phyloP scores from a whole-genome alignment of 1,140 invertebrate genomes.

The Pseudomyrmex gracilis region DNA sequence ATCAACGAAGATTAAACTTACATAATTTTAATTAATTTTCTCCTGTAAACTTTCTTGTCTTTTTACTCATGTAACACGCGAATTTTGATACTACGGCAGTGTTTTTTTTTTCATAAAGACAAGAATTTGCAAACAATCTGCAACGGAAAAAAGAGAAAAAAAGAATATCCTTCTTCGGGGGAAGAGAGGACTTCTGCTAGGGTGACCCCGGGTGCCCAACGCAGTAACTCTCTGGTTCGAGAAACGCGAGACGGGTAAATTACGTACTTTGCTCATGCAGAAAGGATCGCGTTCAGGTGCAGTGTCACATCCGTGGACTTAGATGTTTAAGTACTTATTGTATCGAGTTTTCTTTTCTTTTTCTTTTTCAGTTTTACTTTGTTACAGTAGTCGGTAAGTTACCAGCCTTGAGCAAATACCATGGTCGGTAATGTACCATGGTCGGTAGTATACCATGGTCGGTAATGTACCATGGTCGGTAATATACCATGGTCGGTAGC shows the following conservation, averaged over 20 bases:
- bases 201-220: constrained; percentile 78
- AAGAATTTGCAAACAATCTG: neutral
- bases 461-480: too few relatives aligned
- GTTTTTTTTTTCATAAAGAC: constrained; percentile 9
- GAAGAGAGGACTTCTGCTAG: constrained; percentile 75
- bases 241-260: constrained; percentile 83
- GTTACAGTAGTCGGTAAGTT: too few relatives aligned
- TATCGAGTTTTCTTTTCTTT: too few relatives aligned
- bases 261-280: constrained; percentile 81
- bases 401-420: too few relatives aligned
- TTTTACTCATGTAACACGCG: constrained; percentile 7
- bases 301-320: too few relatives aligned
- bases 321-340: too few relatives aligned
- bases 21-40: neutral
- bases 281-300: constrained; percentile 78
- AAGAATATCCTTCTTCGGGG: constrained; percentile 10
- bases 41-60: neutral
- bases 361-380: too few relatives aligned
- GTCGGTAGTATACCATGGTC: too few relatives aligned
- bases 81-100: constrained; percentile 30
- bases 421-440: too few relatives aligned
- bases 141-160: constrained; percentile 3
- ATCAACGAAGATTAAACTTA: too few relatives aligned
- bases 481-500: too few relatives aligned
- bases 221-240: constrained; percentile 82